Evolutionary conservation across 2,888 invertebrate species (phyloP), one percentile per base, ranked within the genome.

Genomic region (Leptogaster cylindrica): DNA sequence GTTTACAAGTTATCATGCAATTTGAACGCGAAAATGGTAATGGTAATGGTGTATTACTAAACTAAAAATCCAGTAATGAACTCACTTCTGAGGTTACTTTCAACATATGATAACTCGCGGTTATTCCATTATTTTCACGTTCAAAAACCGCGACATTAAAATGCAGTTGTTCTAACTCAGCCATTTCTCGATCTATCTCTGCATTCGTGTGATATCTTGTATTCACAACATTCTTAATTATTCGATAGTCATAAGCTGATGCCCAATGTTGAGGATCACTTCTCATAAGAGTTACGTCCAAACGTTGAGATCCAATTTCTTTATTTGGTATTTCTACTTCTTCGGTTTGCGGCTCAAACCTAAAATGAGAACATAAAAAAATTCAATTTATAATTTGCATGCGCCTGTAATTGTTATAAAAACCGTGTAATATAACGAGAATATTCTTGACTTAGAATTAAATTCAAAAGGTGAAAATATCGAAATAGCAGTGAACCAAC

Each of bases 261-360:
- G 91, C 88, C 95, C 95, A 95, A 76, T 91, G 89, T 71, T 88
- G 85, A 0, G 90, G 89, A 78, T 91, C 90, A 76, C 91, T 88
- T n/a, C 88, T 85, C 86, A 90, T 88, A 46, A 96, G 82, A 0
- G 89, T 90, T 74, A 95, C 89, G 81, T 95, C 91, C 70, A 88
- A 82, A 64, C 87, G 84, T 44, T 87, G 77, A 0, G 86, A 84
- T 0, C 87, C 87, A 0, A 75, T 76, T 3, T 77, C 79, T 28
- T 89, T 88, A 72, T 87, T 88, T 12, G 75, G 74, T 27, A 79
- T 75, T 68, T 74, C 76, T 20, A 81, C 76, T 58, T 78, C 76
- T 25, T 78, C 74, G 1, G 76, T 76, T 52, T 80, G 73, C 10
- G 77, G 76, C 1, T 81, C 76, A 65, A 66, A 76, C 1, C 75